Evolutionary conservation across 1,140 invertebrate species (phyloP).

Genomic region (Bacillus rossius): DNA sequence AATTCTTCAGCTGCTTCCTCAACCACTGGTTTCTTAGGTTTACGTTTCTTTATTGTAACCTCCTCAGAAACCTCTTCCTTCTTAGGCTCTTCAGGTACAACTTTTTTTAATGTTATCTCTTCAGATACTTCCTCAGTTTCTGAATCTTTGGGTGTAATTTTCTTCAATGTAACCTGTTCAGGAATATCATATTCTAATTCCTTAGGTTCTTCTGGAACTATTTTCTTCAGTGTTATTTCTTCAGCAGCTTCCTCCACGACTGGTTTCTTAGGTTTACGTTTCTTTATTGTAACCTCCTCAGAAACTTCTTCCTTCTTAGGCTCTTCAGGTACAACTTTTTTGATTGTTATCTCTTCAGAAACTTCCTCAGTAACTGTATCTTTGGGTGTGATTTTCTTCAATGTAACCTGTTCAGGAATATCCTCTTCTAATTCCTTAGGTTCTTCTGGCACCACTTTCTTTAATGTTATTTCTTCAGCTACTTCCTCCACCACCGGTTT

Average conservation of each 20-base stretch:
- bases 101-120: conserved; percentile 35
- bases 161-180: conserved; percentile 21
- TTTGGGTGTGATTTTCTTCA: conserved; percentile 16
- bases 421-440: conserved; percentile 8
- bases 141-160: conserved; percentile 6
- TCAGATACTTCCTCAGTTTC: conserved; percentile 13
- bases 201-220: conserved; percentile 29
- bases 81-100: conserved; percentile 24
- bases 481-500: conserved; percentile 45
- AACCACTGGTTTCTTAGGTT: conserved; percentile 39
- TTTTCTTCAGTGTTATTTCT: conserved; percentile 65
- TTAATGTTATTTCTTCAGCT: conserved; percentile 63
- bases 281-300: conserved; percentile 19
- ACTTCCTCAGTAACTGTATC: conserved; percentile 19
- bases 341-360: conserved; percentile 22
- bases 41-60: conserved; percentile 54
- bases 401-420: conserved; percentile 17
- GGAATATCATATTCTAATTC: conserved; percentile 16
- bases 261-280: conserved; percentile 8
- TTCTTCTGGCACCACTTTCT: conserved; percentile 46
- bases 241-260: conserved; percentile 46
- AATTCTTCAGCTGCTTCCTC: conserved; percentile 34
- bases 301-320: conserved; percentile 22
- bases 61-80: conserved; percentile 34
- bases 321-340: conserved; percentile 28